Base-by-base conservation (phyloP, 2,888 invertebrate species). In the Ichneumoninae sp. region DNA sequence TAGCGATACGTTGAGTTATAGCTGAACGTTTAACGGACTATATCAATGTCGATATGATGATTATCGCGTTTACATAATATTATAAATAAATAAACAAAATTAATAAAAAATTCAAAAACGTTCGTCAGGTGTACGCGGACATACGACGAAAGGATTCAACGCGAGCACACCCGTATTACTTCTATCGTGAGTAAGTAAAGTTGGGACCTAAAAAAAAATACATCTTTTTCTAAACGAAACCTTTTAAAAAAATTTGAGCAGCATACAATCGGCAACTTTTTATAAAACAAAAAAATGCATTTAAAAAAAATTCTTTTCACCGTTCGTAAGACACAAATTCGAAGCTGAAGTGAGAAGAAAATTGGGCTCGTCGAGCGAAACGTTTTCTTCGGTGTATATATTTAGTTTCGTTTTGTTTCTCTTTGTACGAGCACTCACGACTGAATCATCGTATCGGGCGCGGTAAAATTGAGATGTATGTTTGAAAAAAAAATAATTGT, bases 1-100 rank as follows among this genome's bases (percentile, higher is more conserved):
- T 80, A 85, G 82, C 77, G 82, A 80, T 83, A 74, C 84, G 80
- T 69, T 70, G 74, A 82, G 77, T 78, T 82, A 75, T 82, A 82
- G 68, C 66, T 85, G 62, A 77, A 60, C 75, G 77, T 83, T 75
- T 79, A 86, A 76, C 30, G 81, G 60, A 83, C 68, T 85, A 68
- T 75, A 76, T 71, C 72, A 70, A 77, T 57, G 76, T 52, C 68
- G 76, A 70, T 80, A 57, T 60, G 57, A 80, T 70, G 54, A 78
- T 83, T 71, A 77, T 82, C 76, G 22, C 65, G 62, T 62, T 33
- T n/a, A 62, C 62, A 30, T 62, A 62, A 74, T 52, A 69, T 57
- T 52, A 47, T 44, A 47, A 74, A 72, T 72, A 76, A 62, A 72
- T 19, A 68, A n/a, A 30, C 30, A 72, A 44, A 60, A 16, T 19